Evolutionary conservation across 1,140 invertebrate species (phyloP).

Genomic region (Druon quercuslanigerum): DNA sequence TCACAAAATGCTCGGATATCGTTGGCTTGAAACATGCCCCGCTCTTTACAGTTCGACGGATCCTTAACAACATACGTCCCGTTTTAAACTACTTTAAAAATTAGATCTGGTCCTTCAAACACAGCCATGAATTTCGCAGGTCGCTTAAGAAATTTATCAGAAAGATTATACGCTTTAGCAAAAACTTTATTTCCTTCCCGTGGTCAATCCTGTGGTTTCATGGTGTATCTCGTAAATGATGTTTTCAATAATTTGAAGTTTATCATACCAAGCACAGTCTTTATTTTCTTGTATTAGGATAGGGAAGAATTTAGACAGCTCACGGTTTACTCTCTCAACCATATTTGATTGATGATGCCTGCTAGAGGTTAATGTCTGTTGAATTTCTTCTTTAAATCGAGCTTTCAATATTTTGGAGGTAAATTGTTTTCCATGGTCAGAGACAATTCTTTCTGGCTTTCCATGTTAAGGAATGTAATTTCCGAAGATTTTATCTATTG

Average conservation of each 20-base stretch:
- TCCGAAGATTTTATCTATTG: slow-evolving; percentile 31
- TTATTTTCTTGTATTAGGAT: background rate
- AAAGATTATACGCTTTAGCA: background rate
- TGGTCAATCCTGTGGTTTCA: background rate
- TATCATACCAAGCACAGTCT: background rate
- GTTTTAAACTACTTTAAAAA: background rate
- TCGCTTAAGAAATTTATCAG: background rate
- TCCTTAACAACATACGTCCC: background rate
- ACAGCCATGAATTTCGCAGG: slow-evolving; percentile 20
- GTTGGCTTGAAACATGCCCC: slow-evolving; percentile 15
- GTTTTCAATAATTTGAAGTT: too few species aligned
- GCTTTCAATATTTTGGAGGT: background rate
- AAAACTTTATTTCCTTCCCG: slow-evolving; percentile 5
- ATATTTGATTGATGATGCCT: slow-evolving; percentile 1
- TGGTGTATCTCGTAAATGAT: too few species aligned
- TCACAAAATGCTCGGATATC: background rate
- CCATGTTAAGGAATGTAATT: slow-evolving; percentile 30
- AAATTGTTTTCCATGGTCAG: slow-evolving; percentile 36
- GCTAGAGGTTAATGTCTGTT: background rate
- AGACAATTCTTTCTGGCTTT: background rate
- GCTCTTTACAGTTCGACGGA: background rate
- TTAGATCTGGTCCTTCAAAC: background rate
- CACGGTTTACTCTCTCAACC: background rate
- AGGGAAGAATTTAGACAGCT: background rate
- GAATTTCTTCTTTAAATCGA: background rate